Percentiles rank a stretch among this genome's conserved stretches.
phyloP scores from a whole-genome alignment of 2,888 invertebrate genomes.

The Marronus borbonicus region DNA sequence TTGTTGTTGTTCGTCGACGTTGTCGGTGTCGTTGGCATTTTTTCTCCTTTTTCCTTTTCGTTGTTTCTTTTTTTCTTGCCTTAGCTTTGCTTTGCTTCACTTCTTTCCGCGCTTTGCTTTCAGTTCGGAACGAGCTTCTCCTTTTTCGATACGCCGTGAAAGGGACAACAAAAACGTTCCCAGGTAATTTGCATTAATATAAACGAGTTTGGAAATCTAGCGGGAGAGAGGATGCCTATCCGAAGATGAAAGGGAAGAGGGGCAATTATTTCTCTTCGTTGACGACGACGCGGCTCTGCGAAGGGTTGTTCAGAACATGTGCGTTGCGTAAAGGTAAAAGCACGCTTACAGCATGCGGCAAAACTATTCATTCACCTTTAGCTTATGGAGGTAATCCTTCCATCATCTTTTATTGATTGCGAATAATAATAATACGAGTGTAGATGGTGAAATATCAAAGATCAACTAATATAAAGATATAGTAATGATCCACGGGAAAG shows the following conservation, averaged over 20 bases:
- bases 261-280: constrained; percentile 47
- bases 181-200: constrained; percentile 53
- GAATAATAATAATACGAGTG: no score
- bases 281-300: constrained; percentile 8
- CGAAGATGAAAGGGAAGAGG: constrained; percentile 21
- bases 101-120: constrained; percentile 6
- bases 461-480: no score
- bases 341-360: no score
- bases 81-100: no score
- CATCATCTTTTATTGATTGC: no score
- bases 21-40: no score
- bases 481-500: no score
- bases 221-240: background rate
- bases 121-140: constrained; percentile 17
- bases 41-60: background rate
- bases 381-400: no score
- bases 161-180: constrained; percentile 48
- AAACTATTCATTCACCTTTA: no score
- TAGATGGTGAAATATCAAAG: no score
- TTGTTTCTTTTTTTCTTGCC: background rate
- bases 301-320: constrained; percentile 35
- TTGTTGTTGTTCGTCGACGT: background rate
- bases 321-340: background rate
- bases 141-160: constrained; percentile 37
- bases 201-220: constrained; percentile 52